Conservation (phyloP, 2,113 vertebrate species). For the Urocolius indicus region DNA sequence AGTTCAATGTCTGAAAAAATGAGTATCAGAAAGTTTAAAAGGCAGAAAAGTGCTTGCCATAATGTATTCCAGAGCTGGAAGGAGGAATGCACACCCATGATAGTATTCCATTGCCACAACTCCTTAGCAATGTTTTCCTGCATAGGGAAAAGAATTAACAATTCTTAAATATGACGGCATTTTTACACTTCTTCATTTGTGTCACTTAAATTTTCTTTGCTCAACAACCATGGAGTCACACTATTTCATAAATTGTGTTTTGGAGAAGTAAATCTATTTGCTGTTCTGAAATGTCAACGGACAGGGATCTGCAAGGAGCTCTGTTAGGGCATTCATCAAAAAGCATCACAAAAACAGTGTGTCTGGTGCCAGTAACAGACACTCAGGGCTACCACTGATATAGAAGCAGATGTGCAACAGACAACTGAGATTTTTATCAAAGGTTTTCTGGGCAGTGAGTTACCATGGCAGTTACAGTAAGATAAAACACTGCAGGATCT, state of each 20-base stretch:
- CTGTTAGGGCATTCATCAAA: conserved; percentile 18
- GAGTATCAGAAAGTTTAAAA: neutral
- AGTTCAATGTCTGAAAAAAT: neutral
- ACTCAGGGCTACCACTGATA: conserved; percentile 13
- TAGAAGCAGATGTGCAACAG: conserved; percentile 44
- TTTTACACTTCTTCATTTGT: neutral
- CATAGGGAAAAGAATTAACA: neutral
- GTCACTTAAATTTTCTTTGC: neutral
- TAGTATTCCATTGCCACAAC: neutral
- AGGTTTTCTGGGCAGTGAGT: conserved; percentile 34
- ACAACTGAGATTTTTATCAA: conserved; percentile 34
- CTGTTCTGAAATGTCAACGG: neutral
- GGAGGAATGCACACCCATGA: neutral
- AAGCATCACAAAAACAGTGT: neutral
- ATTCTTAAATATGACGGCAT: neutral
- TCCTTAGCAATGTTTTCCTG: neutral
- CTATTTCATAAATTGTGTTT: neutral
- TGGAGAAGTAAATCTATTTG: conserved; percentile 14
- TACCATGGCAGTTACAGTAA: conserved; percentile 36
- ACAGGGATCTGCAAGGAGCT: conserved; percentile 4
- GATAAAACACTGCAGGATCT: conserved; percentile 26
- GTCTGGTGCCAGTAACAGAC: conserved; percentile 24
- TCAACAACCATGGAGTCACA: neutral
- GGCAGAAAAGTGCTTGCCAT: neutral
- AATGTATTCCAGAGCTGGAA: neutral